phyloP scores from a whole-genome alignment of 2,797 vertebrate genomes.

The Labroides dimidiatus region DNA sequence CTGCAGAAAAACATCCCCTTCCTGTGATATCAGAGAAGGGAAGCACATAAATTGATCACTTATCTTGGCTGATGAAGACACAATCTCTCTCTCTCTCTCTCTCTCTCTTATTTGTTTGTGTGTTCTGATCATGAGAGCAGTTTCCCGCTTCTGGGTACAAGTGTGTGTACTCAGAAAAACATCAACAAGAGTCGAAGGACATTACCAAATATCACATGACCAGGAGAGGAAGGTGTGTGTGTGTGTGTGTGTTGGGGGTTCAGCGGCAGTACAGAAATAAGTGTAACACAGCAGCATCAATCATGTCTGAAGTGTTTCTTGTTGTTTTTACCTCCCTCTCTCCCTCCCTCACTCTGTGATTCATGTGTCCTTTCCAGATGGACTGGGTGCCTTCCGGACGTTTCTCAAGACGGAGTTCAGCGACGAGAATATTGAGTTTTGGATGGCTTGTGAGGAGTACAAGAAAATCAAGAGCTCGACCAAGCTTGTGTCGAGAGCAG shows the following conservation, averaged over 20 bases:
- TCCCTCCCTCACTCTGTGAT: slow-evolving; percentile 2
- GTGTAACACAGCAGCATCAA: not conserved
- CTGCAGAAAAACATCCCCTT: slow-evolving; percentile 62
- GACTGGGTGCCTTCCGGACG: slow-evolving; percentile 90
- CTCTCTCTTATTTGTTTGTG: slow-evolving; percentile 49
- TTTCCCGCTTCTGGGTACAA: slow-evolving; percentile 50
- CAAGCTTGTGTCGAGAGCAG: slow-evolving; percentile 90
- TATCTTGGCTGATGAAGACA: slow-evolving; percentile 60
- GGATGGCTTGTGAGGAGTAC: slow-evolving; percentile 96
- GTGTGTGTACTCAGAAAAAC: slow-evolving; percentile 26
- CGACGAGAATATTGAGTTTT: slow-evolving; percentile 97
- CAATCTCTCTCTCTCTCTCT: slow-evolving; percentile 27
- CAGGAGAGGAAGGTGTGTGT: too few relatives aligned
- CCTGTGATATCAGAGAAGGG: slow-evolving; percentile 37
- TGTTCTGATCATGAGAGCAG: slow-evolving; percentile 33
- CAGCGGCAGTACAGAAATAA: slow-evolving; percentile 22
- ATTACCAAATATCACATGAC: slow-evolving; percentile 36
- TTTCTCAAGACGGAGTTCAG: slow-evolving; percentile 97
- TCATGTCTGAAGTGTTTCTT: slow-evolving; percentile 27
- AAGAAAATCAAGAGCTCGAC: slow-evolving; percentile 90
- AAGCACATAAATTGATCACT: slow-evolving; percentile 52
- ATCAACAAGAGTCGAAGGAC: slow-evolving; percentile 22
- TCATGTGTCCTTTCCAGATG: slow-evolving; percentile 80
- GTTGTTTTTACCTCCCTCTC: slow-evolving; percentile 22
- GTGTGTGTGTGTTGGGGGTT: too few relatives aligned